A percentile compares a stretch with the other conserved stretches of the same genome.
These are phyloP conservation scores for Drosophila tristis DNA, from an alignment of 1,140 invertebrate genomes.

Conservation along the genomic window DNA sequence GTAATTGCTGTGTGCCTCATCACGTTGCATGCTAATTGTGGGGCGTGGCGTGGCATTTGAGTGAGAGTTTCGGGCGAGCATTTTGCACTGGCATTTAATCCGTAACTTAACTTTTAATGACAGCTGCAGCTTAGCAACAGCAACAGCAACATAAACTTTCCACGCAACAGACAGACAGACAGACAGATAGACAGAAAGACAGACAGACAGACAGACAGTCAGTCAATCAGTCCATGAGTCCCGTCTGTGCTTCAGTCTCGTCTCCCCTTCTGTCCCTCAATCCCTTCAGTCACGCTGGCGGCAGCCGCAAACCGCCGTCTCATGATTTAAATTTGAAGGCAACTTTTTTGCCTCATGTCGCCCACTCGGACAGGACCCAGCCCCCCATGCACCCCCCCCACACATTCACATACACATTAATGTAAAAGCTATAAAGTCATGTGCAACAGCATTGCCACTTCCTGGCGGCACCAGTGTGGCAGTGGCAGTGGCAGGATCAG, in stretches of 20 bases:
- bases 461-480: constrained; percentile 36
- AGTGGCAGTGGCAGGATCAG: constrained; percentile 22
- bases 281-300: constrained; percentile 30
- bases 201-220: too few species aligned
- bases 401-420: constrained; percentile 24
- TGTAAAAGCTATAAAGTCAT: constrained; percentile 74
- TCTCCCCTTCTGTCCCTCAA: too few species aligned
- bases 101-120: constrained; percentile 74
- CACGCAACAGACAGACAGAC: neutral
- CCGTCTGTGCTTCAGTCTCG: neutral
- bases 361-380: constrained; percentile 4
- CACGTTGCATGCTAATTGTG: constrained; percentile 41
- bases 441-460: constrained; percentile 69
- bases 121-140: constrained; percentile 49
- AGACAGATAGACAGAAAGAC: too few species aligned
- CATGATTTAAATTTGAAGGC: constrained; percentile 76
- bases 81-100: too few species aligned
- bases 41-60: neutral
- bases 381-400: too few species aligned
- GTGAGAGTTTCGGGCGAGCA: too few species aligned
- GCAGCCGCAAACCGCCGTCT: constrained; percentile 56
- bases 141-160: constrained; percentile 46
- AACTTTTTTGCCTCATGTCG: constrained; percentile 58
- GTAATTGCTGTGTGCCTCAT: constrained; percentile 53
- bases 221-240: too few species aligned